Evolutionary conservation across 2,113 vertebrate genomes (phyloP), one percentile per base, ranked within the genome.

Genomic region (Pipa parva): DNA sequence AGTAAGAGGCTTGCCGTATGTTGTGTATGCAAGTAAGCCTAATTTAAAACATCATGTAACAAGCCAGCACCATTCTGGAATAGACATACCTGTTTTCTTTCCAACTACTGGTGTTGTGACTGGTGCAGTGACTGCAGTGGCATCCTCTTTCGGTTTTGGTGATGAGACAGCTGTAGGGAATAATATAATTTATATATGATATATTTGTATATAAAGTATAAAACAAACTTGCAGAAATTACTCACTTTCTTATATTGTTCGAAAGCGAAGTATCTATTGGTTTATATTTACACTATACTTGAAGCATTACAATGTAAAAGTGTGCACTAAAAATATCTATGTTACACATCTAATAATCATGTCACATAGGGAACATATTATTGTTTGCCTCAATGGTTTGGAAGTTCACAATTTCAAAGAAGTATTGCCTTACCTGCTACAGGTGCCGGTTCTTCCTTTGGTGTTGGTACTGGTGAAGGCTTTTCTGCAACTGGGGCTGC

Each of bases 71-170:
- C 76, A n/a, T n/a, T n/a, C n/a, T n/a, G n/a, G n/a, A n/a, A n/a
- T n/a, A n/a, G n/a, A n/a, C n/a, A 72, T 94, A 97, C 95, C 93
- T 95, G 94, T 88, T 79, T 89, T 90, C 89, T 90, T 93, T 71
- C 91, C 91, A 72, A 93, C 89, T 71, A 91, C 93, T 48, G 96
- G 96, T 49, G 83, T 66, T 48, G 86, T 87, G 55, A 97, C 88
- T 9, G 93, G 93, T 59, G 85, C 75, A 48, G 84, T 71, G 20
- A 83, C 75, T 57, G 84, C 71, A 1, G 75, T 64, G 15, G 76
- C 79, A 7, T 75, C 15, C 0, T 84, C 73, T 78, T 87, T 91
- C 84, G 87, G 64, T 25, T 80, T 86, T 51, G 86, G 81, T 45
- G 75, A 79, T 73, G 85, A 84, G 29, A 89, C 51, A 72, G 84